Evolutionary conservation across 2,797 vertebrate species (phyloP).

Genomic region (Pachyuromys duprasi): DNA sequence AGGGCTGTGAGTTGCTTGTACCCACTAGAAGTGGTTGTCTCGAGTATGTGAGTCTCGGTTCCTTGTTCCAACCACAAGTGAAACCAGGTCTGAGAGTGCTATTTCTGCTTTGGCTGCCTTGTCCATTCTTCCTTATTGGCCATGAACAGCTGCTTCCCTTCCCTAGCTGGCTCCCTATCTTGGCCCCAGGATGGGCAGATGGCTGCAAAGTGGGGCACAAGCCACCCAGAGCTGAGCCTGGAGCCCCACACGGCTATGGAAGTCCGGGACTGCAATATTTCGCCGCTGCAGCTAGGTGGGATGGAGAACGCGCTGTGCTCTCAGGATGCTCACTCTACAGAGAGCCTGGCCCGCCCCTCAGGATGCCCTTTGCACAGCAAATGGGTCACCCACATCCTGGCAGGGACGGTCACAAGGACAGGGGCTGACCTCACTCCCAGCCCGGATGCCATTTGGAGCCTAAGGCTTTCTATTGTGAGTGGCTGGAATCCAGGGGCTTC

Average conservation of each 20-base stretch:
- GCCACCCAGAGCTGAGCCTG: background rate
- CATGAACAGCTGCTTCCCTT: background rate
- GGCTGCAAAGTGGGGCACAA: background rate
- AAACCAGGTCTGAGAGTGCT: background rate
- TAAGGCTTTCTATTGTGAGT: background rate
- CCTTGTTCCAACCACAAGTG: conserved; percentile 27
- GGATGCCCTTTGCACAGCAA: background rate
- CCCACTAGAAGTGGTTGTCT: background rate
- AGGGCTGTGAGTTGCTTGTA: background rate
- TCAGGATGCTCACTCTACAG: accelerated
- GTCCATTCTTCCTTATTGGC: accelerated
- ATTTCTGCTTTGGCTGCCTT: conserved; percentile 14
- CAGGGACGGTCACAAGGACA: background rate
- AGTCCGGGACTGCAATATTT: too few relatives aligned
- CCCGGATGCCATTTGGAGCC: background rate
- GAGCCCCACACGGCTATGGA: too few relatives aligned
- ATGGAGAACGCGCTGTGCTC: background rate
- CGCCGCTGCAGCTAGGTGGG: background rate
- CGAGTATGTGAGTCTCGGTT: conserved; percentile 30
- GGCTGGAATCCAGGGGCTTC: too few relatives aligned
- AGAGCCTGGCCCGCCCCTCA: background rate
- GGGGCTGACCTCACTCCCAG: background rate
- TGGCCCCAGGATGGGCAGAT: background rate
- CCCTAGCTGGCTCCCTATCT: background rate
- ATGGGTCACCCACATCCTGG: background rate